phyloP scores from a whole-genome alignment of 2,888 invertebrate genomes.

The Cetonia aurata region DNA sequence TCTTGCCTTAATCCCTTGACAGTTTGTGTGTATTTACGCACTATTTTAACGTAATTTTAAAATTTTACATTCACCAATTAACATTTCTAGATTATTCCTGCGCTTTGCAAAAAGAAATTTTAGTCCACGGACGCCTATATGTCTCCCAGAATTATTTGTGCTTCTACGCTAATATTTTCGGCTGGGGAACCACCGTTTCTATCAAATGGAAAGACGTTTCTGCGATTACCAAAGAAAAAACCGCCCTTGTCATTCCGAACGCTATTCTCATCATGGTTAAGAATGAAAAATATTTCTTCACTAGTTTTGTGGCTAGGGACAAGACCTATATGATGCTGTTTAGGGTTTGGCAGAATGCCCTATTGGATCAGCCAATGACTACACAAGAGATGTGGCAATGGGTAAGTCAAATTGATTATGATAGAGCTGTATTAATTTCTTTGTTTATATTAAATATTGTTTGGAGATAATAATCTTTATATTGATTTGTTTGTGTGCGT shows the following conservation, averaged over 20 bases:
- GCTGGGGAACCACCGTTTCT: conserved; percentile 92
- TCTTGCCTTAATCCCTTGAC: too few species aligned
- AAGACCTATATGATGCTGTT: conserved; percentile 96
- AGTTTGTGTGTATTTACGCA: not conserved
- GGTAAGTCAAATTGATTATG: conserved; percentile 68
- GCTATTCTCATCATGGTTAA: conserved; percentile 90
- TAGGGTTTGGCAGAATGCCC: conserved; percentile 95
- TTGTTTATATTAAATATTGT: not conserved
- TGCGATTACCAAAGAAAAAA: conserved; percentile 95
- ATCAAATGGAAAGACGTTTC: conserved; percentile 92
- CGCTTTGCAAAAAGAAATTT: conserved; percentile 95
- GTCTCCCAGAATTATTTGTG: conserved; percentile 95
- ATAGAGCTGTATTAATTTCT: not conserved
- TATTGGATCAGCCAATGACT: conserved; percentile 89
- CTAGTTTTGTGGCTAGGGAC: conserved; percentile 94
- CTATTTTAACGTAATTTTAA: not conserved
- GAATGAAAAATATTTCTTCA: conserved; percentile 90
- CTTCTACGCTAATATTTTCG: conserved; percentile 97
- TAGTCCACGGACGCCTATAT: conserved; percentile 95
- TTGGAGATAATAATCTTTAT: not conserved
- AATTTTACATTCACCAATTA: too few species aligned
- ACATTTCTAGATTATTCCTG: conserved; percentile 89
- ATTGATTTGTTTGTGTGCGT: conserved; percentile 1
- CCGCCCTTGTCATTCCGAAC: conserved; percentile 94
- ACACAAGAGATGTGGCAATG: conserved; percentile 90